Conservation (phyloP, 64 coral and sea anemone genomes). For the Orbicella faveolata region DNA sequence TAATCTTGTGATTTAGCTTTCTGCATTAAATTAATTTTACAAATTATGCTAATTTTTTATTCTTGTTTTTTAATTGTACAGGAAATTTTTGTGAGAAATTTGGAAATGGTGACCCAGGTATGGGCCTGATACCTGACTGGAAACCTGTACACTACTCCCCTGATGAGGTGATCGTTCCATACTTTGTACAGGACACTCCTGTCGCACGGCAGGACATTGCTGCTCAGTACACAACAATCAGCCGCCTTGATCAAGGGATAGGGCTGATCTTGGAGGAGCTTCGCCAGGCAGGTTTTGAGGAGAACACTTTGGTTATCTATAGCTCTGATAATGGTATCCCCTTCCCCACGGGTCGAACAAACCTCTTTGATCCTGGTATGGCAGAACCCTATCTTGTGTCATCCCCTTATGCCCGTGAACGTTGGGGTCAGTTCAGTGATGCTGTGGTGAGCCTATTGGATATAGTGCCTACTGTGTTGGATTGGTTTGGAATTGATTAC, state of each 20-base stretch:
- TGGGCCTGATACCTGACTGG: slow-evolving; percentile 81
- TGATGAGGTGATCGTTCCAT: slow-evolving; percentile 57
- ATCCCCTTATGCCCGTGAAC: slow-evolving; percentile 42
- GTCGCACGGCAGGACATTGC: slow-evolving; percentile 58
- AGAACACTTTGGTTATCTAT: slow-evolving; percentile 69
- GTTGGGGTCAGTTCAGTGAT: slow-evolving; percentile 47
- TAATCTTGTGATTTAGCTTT: too few species aligned
- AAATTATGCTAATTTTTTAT: background rate
- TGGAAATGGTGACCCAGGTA: slow-evolving; percentile 78
- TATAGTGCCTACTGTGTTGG: slow-evolving; percentile 65
- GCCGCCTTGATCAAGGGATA: slow-evolving; percentile 71
- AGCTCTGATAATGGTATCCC: slow-evolving; percentile 84
- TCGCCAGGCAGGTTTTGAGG: slow-evolving; percentile 63
- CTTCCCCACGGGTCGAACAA: slow-evolving; percentile 61
- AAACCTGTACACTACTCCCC: slow-evolving; percentile 58
- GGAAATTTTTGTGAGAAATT: slow-evolving; percentile 84
- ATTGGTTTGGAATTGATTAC: slow-evolving; percentile 76
- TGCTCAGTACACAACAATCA: slow-evolving; percentile 68
- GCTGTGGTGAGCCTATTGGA: slow-evolving; percentile 73
- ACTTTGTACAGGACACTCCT: slow-evolving; percentile 70
- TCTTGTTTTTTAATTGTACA: background rate
- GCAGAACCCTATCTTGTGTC: slow-evolving; percentile 67
- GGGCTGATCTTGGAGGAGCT: slow-evolving; percentile 69
- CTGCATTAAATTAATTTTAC: background rate
- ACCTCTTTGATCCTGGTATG: slow-evolving; percentile 68